Conservation (phyloP, 2,113 vertebrate genomes). For the Muscicapa adusta region DNA sequence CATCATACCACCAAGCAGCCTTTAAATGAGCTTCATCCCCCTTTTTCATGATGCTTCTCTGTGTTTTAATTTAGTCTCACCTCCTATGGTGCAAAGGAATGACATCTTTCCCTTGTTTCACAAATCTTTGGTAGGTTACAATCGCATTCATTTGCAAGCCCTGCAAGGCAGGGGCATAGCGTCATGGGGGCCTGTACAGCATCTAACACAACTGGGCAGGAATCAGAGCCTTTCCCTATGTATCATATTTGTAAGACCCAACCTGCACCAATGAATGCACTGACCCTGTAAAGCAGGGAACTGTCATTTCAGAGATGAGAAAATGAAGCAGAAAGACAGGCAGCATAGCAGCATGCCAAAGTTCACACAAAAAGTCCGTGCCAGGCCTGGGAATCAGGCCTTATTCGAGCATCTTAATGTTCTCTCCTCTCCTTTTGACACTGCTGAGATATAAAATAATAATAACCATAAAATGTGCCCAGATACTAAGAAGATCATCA, state of each 20-base stretch:
- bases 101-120: background rate
- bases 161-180: background rate
- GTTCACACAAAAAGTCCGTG: background rate
- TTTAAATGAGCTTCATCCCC: background rate
- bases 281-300: conserved; percentile 12
- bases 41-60: background rate
- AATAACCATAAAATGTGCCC: conserved; percentile 25
- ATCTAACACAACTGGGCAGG: background rate
- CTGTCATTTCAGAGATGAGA: background rate
- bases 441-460: conserved; percentile 30
- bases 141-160: background rate
- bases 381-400: background rate
- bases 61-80: background rate
- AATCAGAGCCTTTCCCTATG: background rate
- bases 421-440: conserved; percentile 27
- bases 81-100: background rate
- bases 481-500: conserved; percentile 32
- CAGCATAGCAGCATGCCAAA: background rate
- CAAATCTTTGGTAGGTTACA: background rate
- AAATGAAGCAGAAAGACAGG: conserved; percentile 23
- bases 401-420: background rate
- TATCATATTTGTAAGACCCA: background rate
- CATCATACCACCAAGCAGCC: background rate
- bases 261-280: background rate
- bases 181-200: background rate